Conservation (phyloP, 2,888 invertebrate species). For the Ormyrus nitidulus region DNA sequence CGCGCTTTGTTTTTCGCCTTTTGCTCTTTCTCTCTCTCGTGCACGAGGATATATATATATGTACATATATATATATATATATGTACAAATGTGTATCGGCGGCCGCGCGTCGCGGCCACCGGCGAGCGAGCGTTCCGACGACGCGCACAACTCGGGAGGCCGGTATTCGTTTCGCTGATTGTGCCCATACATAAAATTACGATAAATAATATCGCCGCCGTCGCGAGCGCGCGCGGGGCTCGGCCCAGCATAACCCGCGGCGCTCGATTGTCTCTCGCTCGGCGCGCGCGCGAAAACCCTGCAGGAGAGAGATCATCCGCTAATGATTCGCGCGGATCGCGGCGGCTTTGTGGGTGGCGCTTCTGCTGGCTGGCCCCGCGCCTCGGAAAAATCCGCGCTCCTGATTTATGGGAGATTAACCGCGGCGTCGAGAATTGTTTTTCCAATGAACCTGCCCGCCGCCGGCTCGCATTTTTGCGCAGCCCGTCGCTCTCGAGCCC, state of each 20-base stretch:
- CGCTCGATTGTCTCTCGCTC: constrained; percentile 53
- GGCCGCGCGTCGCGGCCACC: background rate
- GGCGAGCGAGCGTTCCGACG: constrained; percentile 45
- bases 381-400: background rate
- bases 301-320: constrained; percentile 30
- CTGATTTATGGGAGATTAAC: constrained; percentile 49
- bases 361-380: constrained; percentile 10
- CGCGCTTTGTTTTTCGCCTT: constrained; percentile 63
- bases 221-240: constrained; percentile 2
- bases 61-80: constrained; percentile 3
- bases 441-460: no score
- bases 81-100: background rate
- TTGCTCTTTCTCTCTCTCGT: constrained; percentile 52
- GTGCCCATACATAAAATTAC: constrained; percentile 74
- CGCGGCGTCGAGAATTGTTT: background rate
- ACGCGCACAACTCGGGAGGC: constrained; percentile 51
- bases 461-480: no score
- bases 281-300: no score
- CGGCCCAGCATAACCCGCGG: constrained; percentile 30
- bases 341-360: constrained; percentile 55
- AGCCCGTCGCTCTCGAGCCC: no score
- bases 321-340: constrained; percentile 46
- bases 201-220: constrained; percentile 66
- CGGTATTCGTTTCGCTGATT: constrained; percentile 64
- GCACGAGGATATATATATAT: constrained; percentile 9